Evolutionary conservation across 2,113 vertebrate species (phyloP), one percentile per base, ranked within the genome.

Genomic region (Gambusia affinis): DNA sequence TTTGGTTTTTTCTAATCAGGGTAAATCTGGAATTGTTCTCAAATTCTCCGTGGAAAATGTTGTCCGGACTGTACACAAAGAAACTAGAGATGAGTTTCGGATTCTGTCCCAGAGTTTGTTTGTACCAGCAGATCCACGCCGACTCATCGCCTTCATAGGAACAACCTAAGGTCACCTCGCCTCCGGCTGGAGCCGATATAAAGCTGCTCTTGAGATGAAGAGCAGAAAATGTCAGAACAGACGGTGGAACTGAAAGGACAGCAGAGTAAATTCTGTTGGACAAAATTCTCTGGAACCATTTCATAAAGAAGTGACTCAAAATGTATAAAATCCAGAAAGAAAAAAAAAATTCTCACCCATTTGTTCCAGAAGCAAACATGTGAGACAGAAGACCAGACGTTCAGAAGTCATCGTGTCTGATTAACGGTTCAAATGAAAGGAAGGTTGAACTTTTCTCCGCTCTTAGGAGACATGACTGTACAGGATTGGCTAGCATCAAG

Each of bases 91-190:
- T 60, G 0, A 86, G 65, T 6, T 4, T 33, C 1, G 73, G 89
- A 39, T 78, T 85, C 6, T 81, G 37, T 64, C 84, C 88, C 7
- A 75, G 47, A 31, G 39, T 27, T 44, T 92, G 90, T 39, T 84
- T 89, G 10, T 73, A 90, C 90, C 88, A 92, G 64, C 66, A 79
- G 44, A 47, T 47, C 17, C 44, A 47, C 86, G 28, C 60, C 29
- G 60, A 62, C 3, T 60, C 47, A 15, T 4, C 22, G 1, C 5
- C 12, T 29, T 37, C 27, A 24, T 66, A 35, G 28, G 65, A 54
- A 54, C 78, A 86, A 4, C 11, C 3, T 8, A 80, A 42, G 15
- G 35, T 54, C 47, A 78, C 2, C 4, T 17, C 76, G 4, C 42
- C 72, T 5, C 63, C 75, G 24, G 22, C 28, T 39, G 24, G 31